These are phyloP conservation scores for Sinocyclocheilus anophthalmus DNA, from an alignment of 2,113 vertebrate species.

Conservation along the genomic window DNA sequence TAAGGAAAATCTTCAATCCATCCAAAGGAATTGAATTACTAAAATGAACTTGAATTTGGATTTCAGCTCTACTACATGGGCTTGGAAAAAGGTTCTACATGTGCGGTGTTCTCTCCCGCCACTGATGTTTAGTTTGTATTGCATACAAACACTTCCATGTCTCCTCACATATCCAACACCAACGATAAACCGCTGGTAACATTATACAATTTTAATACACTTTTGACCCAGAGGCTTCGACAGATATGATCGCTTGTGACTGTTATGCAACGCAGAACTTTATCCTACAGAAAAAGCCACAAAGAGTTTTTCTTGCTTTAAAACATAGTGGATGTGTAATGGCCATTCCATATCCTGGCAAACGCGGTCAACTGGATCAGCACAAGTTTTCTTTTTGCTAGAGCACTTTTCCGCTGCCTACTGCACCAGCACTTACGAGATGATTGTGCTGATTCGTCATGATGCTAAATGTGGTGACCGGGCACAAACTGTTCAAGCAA, in stretches of 20 bases:
- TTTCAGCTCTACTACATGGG: background rate
- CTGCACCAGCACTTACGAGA: constrained; percentile 67
- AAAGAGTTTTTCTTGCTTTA: background rate
- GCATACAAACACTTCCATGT: background rate
- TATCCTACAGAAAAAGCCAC: background rate
- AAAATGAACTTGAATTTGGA: background rate
- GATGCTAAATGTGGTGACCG: constrained; percentile 69
- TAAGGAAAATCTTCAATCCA: background rate
- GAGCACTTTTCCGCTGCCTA: constrained; percentile 63
- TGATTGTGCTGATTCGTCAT: constrained; percentile 70
- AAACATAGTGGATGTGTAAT: background rate
- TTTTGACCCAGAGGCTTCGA: background rate
- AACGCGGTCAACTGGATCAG: background rate
- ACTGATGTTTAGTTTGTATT: background rate
- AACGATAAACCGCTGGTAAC: background rate
- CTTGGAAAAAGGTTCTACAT: background rate
- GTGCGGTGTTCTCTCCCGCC: background rate
- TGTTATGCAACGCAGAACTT: background rate
- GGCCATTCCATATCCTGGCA: background rate
- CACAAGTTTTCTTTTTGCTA: constrained; percentile 60
- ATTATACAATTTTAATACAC: background rate
- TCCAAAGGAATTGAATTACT: background rate
- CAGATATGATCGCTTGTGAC: background rate
- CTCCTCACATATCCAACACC: background rate
- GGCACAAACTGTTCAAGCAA: constrained; percentile 58